Percentiles rank a stretch among this genome's conserved stretches.
These are phyloP conservation scores for Grus americana DNA, from an alignment of 2,113 vertebrate genomes.

Conservation along the genomic window DNA sequence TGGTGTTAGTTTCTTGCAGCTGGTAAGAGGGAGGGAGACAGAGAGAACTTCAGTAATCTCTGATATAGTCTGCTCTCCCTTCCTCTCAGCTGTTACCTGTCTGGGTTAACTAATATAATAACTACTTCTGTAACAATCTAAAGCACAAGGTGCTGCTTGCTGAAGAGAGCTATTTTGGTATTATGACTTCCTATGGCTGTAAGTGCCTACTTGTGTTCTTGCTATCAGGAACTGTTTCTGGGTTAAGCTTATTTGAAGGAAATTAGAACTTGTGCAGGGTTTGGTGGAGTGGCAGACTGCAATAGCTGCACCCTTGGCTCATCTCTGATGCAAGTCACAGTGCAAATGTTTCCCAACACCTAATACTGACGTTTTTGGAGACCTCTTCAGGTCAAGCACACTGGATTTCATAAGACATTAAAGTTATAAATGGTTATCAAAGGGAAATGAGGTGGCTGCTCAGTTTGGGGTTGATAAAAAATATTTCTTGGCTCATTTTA, in stretches of 20 bases:
- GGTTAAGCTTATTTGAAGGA: not conserved
- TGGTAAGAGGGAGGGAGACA: not conserved
- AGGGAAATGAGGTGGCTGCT: not conserved
- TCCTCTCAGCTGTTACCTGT: not conserved
- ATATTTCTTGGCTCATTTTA: not conserved
- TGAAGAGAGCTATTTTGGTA: not conserved
- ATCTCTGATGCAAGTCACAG: conserved; percentile 16
- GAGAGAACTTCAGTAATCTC: not conserved
- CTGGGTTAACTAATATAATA: not conserved
- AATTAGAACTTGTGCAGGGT: not conserved
- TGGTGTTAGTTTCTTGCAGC: not conserved
- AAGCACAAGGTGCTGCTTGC: not conserved
- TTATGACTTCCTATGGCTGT: not conserved
- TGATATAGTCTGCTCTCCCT: not conserved
- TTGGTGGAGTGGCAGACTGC: not conserved
- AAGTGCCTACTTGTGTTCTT: not conserved
- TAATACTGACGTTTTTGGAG: conserved; percentile 2
- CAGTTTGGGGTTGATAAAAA: rapidly evolving
- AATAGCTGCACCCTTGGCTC: not conserved
- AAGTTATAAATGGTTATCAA: not conserved
- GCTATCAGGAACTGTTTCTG: not conserved
- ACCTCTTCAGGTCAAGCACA: not conserved
- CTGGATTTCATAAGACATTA: conserved; percentile 1
- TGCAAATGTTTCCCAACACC: conserved; percentile 34
- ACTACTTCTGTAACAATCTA: not conserved